Base-by-base conservation (phyloP, 1,140 invertebrate species). In the Ips nitidus region DNA sequence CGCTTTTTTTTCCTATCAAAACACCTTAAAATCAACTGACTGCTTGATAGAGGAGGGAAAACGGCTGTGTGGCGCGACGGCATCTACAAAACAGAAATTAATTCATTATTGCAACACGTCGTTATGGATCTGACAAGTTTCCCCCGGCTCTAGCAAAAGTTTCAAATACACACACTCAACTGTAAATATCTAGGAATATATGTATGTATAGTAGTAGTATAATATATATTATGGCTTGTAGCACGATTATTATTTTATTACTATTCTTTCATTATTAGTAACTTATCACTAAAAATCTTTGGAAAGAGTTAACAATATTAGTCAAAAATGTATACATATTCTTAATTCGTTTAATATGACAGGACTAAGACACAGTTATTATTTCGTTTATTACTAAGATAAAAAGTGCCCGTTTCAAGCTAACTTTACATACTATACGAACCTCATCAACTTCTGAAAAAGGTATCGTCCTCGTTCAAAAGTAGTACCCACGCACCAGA, bases 311-410 rank as follows among this genome's bases (percentile, higher is more conserved):
- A 80, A 80, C 77, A 80, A 77, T 76, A 75, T 74, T 77, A 77
- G 75, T 78, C 74, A 79, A 78, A 78, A 78, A 77, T 78, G 76
- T 79, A 78, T 78, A 79, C 76, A 77, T 76, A 36, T 78, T 76
- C 75, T 79, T 78, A 79, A 79, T 79, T 79, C 78, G 78, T 79
- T 79, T 78, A 79, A 78, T 79, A 78, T 78, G 78, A 79, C 78
- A 79, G 77, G 77, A 79, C 78, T 79, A 79, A 79, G 78, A 79
- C 78, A 79, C 78, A 78, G 76, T 79, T 76, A 78, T 77, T 79
- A 78, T 77, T 77, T 79, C 78, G 78, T 78, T 79, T 72, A 67
- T 69, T 64, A 65, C 66, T 68, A 68, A 68, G 45, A 68, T 53
- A 68, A 66, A 52, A 56, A 55, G 41, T 61, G 58, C 43, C 57